Evolutionary conservation across 2,888 invertebrate genomes (phyloP), one percentile per base, ranked within the genome.

Genomic region (Heliconius ethilla): DNA sequence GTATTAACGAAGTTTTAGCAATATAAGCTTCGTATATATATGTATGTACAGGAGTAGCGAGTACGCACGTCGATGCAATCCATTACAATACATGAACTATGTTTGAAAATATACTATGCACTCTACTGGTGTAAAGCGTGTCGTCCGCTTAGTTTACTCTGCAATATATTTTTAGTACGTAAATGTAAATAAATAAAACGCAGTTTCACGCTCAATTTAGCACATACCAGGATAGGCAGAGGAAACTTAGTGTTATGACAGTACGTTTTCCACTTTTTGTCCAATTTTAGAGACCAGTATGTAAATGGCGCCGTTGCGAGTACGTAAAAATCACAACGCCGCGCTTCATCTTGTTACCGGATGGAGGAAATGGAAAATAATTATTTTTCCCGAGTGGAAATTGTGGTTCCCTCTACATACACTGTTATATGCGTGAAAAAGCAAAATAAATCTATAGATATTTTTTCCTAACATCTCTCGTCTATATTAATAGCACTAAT

Each of bases 51-150:
- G 11, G 25, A 11, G n/a, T 2, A n/a, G 4, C 22, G 9, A 11
- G 33, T 18, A 67, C 67, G 22, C 5, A 7, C 29, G 29, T 6
- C 27, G 55, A 33, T 55, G 55, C 70, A 70, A 33, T 70, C 29
- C 55, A 70, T 70, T 70, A 70, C 33, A 13, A 55, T 70, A 70
- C 55, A 70, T 70, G 51, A 55, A 55, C 70, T 70, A 55, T 13
- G 55, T 55, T 55, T 55, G 13, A 70, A 51, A 33, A 51, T 70
- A 70, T 27, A 45, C 45, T 51, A 51, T 22, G 33, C 55, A 13
- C 33, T 67, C 13, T n/a, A 55, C 29, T 70, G n/a, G 11, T 2
- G 45, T 72, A 13, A 33, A 72, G 33, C n/a, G 11, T 55, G 33
- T 55, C 55, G 1, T n/a, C 29, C 70, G 7, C 13, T 33, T 5